phyloP scores from a whole-genome alignment of 2,113 vertebrate species.

The Myotis yumanensis region DNA sequence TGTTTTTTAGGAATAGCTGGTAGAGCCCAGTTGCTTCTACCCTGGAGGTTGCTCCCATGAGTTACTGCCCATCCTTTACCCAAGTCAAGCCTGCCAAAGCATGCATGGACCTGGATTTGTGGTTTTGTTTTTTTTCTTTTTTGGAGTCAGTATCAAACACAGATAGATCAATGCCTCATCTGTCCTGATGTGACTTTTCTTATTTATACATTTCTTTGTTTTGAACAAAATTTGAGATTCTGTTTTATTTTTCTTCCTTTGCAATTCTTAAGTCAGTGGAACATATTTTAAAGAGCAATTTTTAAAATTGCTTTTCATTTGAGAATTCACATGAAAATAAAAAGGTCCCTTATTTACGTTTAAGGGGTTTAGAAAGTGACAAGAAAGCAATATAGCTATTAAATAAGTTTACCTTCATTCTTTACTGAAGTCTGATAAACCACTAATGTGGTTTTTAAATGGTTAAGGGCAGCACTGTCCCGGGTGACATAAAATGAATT shows the following conservation, averaged over 20 bases:
- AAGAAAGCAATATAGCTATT: not conserved
- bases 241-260: not conserved
- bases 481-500: slow-evolving; percentile 60
- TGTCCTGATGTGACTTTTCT: not conserved
- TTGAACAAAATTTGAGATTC: slow-evolving; percentile 37
- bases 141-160: slow-evolving; percentile 30
- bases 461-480: slow-evolving; percentile 57
- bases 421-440: slow-evolving; percentile 69
- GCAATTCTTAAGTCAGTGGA: slow-evolving; percentile 17
- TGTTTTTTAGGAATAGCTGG: not conserved
- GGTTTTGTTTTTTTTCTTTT: not conserved
- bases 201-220: slow-evolving; percentile 7
- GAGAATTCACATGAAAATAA: slow-evolving; percentile 31
- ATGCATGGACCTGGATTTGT: not conserved
- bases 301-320: slow-evolving; percentile 22
- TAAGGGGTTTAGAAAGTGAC: not conserved
- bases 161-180: slow-evolving; percentile 15
- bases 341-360: not conserved
- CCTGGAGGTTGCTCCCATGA: not conserved
- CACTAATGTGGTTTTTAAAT: slow-evolving; percentile 69
- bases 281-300: not conserved
- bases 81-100: not conserved
- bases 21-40: not conserved
- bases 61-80: not conserved
- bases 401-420: slow-evolving; percentile 40